Percentiles rank a stretch among this genome's conserved stretches.
phyloP scores from a whole-genome alignment of 2,797 vertebrate genomes.

The Lemur catta region DNA sequence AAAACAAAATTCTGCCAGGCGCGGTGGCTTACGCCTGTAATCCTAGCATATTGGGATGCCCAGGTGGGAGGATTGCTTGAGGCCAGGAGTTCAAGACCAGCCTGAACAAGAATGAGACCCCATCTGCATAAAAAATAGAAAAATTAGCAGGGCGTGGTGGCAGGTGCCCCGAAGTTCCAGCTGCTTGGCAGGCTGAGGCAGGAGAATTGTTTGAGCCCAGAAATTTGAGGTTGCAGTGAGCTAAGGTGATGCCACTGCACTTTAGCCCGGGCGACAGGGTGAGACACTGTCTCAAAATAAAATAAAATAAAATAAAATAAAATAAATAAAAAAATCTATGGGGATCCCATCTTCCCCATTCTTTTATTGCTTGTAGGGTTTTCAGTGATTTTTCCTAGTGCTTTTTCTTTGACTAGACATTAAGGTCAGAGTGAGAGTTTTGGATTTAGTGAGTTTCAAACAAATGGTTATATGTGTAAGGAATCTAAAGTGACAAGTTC shows the following conservation, averaged over 20 bases:
- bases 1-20: not conserved
- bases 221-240: not conserved
- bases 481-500: not conserved
- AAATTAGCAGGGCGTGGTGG: not conserved
- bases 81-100: not conserved
- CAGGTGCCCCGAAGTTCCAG: not conserved
- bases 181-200: not conserved
- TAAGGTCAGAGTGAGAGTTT: not conserved
- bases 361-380: not conserved
- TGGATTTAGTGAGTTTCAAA: slow-evolving; percentile 3
- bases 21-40: not conserved
- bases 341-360: not conserved
- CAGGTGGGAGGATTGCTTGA: not conserved
- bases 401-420: not conserved
- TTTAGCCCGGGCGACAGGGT: not conserved
- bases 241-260: not conserved
- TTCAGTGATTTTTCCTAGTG: not conserved
- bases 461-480: not conserved
- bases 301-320: too few species aligned
- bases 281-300: not conserved
- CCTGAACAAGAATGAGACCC: not conserved
- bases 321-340: not conserved
- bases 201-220: not conserved
- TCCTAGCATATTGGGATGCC: not conserved
- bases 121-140: not conserved